Base-by-base conservation (phyloP, 1,140 invertebrate species). In the Eubasilissa regina region DNA sequence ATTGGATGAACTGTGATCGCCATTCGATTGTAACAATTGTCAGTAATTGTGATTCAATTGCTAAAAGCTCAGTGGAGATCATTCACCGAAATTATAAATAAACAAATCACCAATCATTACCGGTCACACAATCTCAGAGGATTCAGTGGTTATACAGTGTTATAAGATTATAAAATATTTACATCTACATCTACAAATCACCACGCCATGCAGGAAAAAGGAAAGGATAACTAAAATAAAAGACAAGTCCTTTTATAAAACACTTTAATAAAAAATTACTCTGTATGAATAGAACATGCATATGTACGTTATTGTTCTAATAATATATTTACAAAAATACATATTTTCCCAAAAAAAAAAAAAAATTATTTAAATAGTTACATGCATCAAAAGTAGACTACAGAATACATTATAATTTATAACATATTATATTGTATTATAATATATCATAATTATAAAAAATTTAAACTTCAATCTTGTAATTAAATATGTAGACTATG, bases 221-320 rank as follows among this genome's bases (percentile, higher is more conserved):
- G 47, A 3, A 35, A 77, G 45, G 47, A 66, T 21, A 19, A 51
- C 51, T 12, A 80, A 82, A 80, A 80, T 78, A 82, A 82, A 82
- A 82, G 55, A 72, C 79, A 48, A 60, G 19, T 60, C 35, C 10
- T 70, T 82, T 77, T 76, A 62, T 45, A 77, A 81, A 80, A 66
- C 77, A 77, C 45, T 81, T 82, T 82, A 82, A 82, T 82, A 77
- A 43, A 80, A 81, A 82, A 64, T 35, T 56, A 75, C 73, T 64
- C 43, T n/a, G 66, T 68, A 74, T 55, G 13, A 77, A 70, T 79
- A 79, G 75, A 80, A 80, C 81, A 82, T 82, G 81, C 78, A 82
- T 75, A 66, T 17, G 19, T 25, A 51, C 7, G 17, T 70, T 51
- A 51, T 17, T n/a, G 48, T 11, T 55, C 58, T 56, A 56, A 44